Conservation (phyloP, 2,113 vertebrate genomes). For the Myiozetetes cayanensis region DNA sequence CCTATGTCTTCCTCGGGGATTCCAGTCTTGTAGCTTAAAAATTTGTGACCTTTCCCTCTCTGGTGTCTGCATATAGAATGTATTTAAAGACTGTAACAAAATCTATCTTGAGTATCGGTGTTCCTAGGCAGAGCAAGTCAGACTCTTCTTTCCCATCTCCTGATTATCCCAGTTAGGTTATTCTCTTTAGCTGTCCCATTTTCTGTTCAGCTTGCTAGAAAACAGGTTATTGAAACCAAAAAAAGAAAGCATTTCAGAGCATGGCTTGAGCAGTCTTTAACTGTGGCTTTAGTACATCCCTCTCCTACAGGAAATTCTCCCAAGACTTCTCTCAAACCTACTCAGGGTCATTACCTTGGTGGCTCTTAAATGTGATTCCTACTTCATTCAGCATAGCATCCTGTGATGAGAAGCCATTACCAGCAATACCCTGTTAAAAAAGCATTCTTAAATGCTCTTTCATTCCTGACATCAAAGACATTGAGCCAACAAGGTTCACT, state of each 20-base stretch:
- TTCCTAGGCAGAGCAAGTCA: not conserved
- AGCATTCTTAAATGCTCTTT: not conserved
- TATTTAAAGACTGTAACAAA: not conserved
- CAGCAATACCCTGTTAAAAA: not conserved
- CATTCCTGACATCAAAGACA: not conserved
- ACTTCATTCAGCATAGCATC: not conserved
- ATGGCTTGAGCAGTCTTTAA: not conserved
- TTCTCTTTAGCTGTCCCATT: not conserved
- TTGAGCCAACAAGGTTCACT: not conserved
- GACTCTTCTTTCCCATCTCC: not conserved
- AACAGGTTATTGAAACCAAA: not conserved
- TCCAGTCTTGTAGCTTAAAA: not conserved
- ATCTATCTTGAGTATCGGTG: not conserved
- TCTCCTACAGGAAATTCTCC: not conserved
- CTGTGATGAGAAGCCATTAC: not conserved
- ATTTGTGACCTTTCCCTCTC: not conserved
- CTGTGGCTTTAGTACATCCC: not conserved
- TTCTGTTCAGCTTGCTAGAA: conserved; percentile 1
- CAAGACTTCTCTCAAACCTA: not conserved
- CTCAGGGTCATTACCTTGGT: not conserved
- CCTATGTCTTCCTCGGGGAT: not conserved
- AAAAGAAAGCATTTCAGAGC: not conserved
- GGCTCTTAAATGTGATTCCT: not conserved
- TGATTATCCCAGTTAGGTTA: not conserved
- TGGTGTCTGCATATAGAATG: not conserved